Conservation (phyloP, 2,888 invertebrate genomes). For the Microctonus aethiopoides region DNA sequence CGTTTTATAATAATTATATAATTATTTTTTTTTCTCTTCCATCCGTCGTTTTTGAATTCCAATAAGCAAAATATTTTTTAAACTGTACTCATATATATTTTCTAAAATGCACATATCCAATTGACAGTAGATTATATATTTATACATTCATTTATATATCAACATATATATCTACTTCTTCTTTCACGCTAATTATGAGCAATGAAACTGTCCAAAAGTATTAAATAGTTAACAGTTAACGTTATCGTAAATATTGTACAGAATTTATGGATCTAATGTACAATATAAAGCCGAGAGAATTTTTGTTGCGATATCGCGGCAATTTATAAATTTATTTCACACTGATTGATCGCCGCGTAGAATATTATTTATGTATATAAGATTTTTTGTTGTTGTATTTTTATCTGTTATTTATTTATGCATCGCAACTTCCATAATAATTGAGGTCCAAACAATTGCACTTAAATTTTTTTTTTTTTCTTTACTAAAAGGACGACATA, state of each 20-base stretch:
- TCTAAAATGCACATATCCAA: constrained; percentile 14
- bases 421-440: background rate
- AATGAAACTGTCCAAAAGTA: constrained; percentile 41
- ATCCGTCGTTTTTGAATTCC: constrained; percentile 35
- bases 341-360: background rate
- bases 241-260: constrained; percentile 40
- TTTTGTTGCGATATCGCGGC: constrained; percentile 10
- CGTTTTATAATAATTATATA: constrained; percentile 36
- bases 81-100: constrained; percentile 33
- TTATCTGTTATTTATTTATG: background rate
- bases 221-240: constrained; percentile 49
- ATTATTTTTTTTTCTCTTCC: constrained; percentile 8
- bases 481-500: constrained; percentile 7
- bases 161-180: background rate
- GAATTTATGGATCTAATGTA: constrained; percentile 25
- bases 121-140: constrained; percentile 24
- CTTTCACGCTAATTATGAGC: constrained; percentile 14
- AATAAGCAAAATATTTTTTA: constrained; percentile 40
- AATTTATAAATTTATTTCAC: background rate
- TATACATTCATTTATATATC: constrained; percentile 6
- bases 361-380: background rate
- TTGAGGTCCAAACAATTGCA: constrained; percentile 26
- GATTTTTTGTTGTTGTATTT: background rate
- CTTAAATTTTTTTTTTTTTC: constrained; percentile 29
- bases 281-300: constrained; percentile 12